Base-by-base conservation (phyloP, 2,113 vertebrate species). In the Coreoperca whiteheadi region DNA sequence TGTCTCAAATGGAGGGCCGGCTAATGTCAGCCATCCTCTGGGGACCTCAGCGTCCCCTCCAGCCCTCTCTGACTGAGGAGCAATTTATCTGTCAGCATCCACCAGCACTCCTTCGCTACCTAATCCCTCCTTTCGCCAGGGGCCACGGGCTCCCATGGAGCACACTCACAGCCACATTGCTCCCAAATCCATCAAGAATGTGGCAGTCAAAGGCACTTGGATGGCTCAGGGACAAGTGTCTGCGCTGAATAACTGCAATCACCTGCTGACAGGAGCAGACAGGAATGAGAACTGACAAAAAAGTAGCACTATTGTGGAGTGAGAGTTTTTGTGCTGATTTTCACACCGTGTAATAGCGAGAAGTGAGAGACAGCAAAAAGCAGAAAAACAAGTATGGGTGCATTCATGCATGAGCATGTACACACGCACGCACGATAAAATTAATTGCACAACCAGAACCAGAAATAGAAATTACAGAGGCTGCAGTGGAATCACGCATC, bases 61-160 rank as follows among this genome's bases (percentile, higher is more conserved):
- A 81, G 92, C 86, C 81, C 90, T 88, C 86, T 94, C 86, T 90
- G 85, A 92, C 87, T 77, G 91, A 93, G 86, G 92, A 90, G 94
- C 93, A 94, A 95, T 96, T 95, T 93, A 94, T 94, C 94, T 94
- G 94, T 96, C 94, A 95, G 94, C 93, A 89, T 92, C 90, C 78
- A 72, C 90, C 87, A 87, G 84, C 60, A 37, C 86, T 92, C 87
- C 90, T 87, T 61, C 54, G 83, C 87, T 88, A 91, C 91, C 88
- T 94, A 94, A 94, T 93, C 93, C 92, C 91, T 83, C 34, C 84
- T 86, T 85, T 88, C 56, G 74, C 91, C 85, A n/a, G 87, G 86
- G 91, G 91, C 84, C 69, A 56, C 25, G 0, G 84, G 89, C 90
- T 89, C 86, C 82, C 83, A 90, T 75, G 84, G 83, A 89, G 71